phyloP scores from a whole-genome alignment of 2,113 vertebrate species.

The Nymphicus hollandicus region DNA sequence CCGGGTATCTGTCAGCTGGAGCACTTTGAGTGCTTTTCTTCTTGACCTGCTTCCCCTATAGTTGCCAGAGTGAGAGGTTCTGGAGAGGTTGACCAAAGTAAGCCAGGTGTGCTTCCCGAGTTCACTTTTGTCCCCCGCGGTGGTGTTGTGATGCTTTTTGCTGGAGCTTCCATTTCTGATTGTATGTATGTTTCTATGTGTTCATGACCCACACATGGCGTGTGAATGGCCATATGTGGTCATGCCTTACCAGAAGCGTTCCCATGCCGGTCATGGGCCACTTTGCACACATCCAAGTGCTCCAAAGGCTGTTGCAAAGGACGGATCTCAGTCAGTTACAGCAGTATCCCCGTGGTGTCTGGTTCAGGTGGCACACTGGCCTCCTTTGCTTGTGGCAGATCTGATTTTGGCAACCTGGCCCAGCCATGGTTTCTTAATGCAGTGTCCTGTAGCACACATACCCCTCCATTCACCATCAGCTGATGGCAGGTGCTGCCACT shows the following conservation, averaged over 20 bases:
- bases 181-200: neutral
- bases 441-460: neutral
- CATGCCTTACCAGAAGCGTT: neutral
- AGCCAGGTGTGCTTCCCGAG: constrained; percentile 4
- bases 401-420: neutral
- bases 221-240: neutral
- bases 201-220: neutral
- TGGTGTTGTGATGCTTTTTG: neutral
- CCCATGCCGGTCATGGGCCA: neutral
- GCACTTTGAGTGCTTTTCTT: neutral
- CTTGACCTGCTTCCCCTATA: neutral
- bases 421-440: neutral
- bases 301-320: neutral
- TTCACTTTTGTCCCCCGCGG: neutral
- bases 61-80: neutral
- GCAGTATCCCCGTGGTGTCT: neutral
- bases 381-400: neutral
- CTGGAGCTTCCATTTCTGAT: constrained; percentile 5
- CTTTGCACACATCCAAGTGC: neutral
- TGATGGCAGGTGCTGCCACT: neutral
- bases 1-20: neutral
- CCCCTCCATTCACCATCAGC: neutral
- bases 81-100: constrained; percentile 24
- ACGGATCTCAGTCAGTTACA: neutral
- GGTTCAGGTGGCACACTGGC: neutral